Conservation (phyloP, 1,140 invertebrate species). For the Ruditapes philippinarum region DNA sequence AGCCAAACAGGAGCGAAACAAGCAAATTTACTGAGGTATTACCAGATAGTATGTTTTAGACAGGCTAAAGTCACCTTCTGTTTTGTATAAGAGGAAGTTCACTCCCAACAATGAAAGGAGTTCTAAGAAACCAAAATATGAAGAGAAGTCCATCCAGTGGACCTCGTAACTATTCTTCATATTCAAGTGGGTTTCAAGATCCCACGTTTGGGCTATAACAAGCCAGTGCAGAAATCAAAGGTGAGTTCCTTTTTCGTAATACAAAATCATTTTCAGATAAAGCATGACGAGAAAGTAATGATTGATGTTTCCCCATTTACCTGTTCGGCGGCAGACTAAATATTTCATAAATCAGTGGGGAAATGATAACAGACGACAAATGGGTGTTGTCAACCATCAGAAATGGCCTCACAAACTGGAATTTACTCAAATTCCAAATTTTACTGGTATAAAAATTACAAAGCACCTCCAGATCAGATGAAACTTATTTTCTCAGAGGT, state of each 20-base stretch:
- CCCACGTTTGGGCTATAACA: slow-evolving; percentile 4
- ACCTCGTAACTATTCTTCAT: background rate
- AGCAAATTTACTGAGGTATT: slow-evolving; percentile 16
- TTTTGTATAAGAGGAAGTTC: too few relatives aligned
- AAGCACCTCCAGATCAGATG: too few relatives aligned
- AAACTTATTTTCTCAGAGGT: background rate
- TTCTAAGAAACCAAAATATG: background rate
- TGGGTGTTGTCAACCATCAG: too few relatives aligned
- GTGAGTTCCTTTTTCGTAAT: background rate
- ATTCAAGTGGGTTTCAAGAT: background rate
- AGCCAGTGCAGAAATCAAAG: slow-evolving; percentile 56
- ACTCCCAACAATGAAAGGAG: background rate
- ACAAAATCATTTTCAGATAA: too few relatives aligned
- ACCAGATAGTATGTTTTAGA: background rate
- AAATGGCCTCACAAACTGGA: too few relatives aligned
- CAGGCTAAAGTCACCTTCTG: background rate
- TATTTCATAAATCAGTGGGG: too few relatives aligned
- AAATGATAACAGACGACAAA: too few relatives aligned
- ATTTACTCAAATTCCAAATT: too few relatives aligned
- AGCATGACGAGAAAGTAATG: too few relatives aligned
- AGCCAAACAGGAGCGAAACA: background rate
- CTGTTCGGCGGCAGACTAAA: too few relatives aligned
- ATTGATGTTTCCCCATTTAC: too few relatives aligned
- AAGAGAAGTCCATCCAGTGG: background rate
- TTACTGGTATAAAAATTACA: too few relatives aligned